Base-by-base conservation (phyloP, 37 sponge, comb jelly and placozoan genomes). In the Geodia barretti region DNA sequence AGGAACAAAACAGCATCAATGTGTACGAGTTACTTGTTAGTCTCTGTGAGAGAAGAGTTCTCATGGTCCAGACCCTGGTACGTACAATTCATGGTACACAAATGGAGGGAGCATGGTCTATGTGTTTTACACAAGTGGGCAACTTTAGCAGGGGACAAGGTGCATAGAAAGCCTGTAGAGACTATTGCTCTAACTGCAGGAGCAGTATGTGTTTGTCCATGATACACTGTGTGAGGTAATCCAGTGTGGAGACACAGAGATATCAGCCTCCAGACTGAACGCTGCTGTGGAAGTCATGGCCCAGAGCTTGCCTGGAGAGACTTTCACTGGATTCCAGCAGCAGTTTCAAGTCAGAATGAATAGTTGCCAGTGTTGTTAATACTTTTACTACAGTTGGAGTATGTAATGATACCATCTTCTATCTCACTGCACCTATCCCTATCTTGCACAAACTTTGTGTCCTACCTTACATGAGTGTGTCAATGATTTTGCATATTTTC, bases 171-270 rank as follows among this genome's bases (percentile, higher is more conserved):
- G 39, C 4, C 1, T 21, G 54, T 47, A 14, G 54, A 17, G 14
- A 47, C 14, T 14, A 7, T 1, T 17, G 9, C 62, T 24, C 72
- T 36, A 14, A 39, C 24, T 47, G 11, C 68, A 91, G 92, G 75
- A 84, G 5, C 92, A 91, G 66, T 91, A 91, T 72, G 64, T 78
- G 39, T 91, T 91, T 63, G 88, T 91, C 62, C 92, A 91, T 47
- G 92, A 91, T 83, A 90, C 92, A 39, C 72, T 91, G 26, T 30
- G 72, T 78, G 92, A 91, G 79, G 42, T 76, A 38, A 82, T 90
- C 30, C 83, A 79, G 0, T 88, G 85, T 79, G 90, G 90, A 31
- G 81, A 88, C 68, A 83, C 92, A 30, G 64, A 65, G 26, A 71
- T 90, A 9, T 24, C 5, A 9, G 87, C 74, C 47, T 36, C 47